Base-by-base conservation (phyloP, 2,113 vertebrate species). In the Silurus glanis region DNA sequence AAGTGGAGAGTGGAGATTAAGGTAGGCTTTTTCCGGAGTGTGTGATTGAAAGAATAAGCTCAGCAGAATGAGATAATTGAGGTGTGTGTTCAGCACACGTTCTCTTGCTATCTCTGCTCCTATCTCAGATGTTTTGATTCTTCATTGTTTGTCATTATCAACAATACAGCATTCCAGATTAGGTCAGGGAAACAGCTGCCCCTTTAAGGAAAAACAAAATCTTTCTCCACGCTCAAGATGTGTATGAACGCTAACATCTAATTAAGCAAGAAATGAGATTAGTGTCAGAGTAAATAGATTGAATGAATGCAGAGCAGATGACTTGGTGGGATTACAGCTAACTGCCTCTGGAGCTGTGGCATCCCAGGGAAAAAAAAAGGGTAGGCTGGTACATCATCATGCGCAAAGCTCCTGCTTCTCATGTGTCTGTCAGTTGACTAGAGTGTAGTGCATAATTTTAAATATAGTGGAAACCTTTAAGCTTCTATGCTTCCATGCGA, bases 251-350 rank as follows among this genome's bases (percentile, higher is more conserved):
- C 74, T 72, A 79, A 88, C 83, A 69, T 80, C 83, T 85, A 91
- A 90, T 86, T 61, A 58, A 89, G 85, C 84, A 84, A 86, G 83
- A 92, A 88, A 91, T 81, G 56, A 85, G 87, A 91, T 92, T 90
- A 78, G 67, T 71, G 83, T 76, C 79, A 45, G 80, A 49, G 86
- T 89, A 89, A 92, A 88, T 90, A 83, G 66, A 88, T 83, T 88
- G 76, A n/a, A 84, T 84, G 82, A 90, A 85, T 87, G 55, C 61
- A 80, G 81, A 87, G 83, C 89, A 90, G 69, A 87, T 56, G 83
- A 90, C 87, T 88, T 58, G 85, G 37, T 51, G 47, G 76, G 83
- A 85, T 86, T 88, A 85, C 23, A 49, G 81, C 59, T 83, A 58
- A 71, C 72, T 72, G 67, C 25, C 49, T 75, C 71, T 74, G 47